Percentiles rank a stretch among this genome's conserved stretches.
phyloP scores from a whole-genome alignment of 2,888 invertebrate genomes.

The Sphinx pinastri region DNA sequence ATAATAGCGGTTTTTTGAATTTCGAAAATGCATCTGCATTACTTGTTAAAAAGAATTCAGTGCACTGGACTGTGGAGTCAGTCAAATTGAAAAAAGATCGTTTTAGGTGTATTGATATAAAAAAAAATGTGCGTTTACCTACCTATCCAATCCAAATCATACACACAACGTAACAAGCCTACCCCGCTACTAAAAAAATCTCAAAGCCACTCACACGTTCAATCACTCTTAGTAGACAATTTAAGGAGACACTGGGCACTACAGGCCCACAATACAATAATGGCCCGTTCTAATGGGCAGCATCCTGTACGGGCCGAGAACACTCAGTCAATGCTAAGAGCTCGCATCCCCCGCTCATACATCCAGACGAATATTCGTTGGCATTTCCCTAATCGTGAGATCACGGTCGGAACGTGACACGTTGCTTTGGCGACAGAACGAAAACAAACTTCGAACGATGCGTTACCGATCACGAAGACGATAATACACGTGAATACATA shows the following conservation, averaged over 20 bases:
- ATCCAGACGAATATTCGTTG: slow-evolving; percentile 46
- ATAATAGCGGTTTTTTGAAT: slow-evolving; percentile 38
- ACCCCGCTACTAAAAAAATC: slow-evolving; percentile 8
- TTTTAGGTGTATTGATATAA: not conserved
- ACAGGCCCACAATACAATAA: slow-evolving; percentile 83
- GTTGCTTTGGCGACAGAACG: slow-evolving; percentile 25
- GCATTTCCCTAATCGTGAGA: slow-evolving; percentile 47
- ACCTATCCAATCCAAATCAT: not conserved
- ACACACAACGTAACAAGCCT: not conserved
- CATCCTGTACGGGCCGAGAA: slow-evolving; percentile 75
- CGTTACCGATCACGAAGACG: slow-evolving; percentile 50
- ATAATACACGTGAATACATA: slow-evolving; percentile 40
- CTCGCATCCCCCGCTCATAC: slow-evolving; percentile 60
- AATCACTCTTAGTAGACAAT: slow-evolving; percentile 59
- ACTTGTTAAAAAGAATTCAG: not conserved
- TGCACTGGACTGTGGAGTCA: not conserved
- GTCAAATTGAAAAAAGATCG: not conserved
- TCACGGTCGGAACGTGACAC: slow-evolving; percentile 40
- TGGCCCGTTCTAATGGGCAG: slow-evolving; percentile 78
- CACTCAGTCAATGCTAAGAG: slow-evolving; percentile 79
- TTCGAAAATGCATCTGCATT: not conserved
- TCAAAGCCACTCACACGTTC: slow-evolving; percentile 51
- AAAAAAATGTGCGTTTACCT: no score
- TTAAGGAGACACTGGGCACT: slow-evolving; percentile 69
- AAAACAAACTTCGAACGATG: slow-evolving; percentile 26